These are phyloP conservation scores for Pseudotriccus pelzelni DNA, from an alignment of 2,797 vertebrate genomes.

Conservation along the genomic window DNA sequence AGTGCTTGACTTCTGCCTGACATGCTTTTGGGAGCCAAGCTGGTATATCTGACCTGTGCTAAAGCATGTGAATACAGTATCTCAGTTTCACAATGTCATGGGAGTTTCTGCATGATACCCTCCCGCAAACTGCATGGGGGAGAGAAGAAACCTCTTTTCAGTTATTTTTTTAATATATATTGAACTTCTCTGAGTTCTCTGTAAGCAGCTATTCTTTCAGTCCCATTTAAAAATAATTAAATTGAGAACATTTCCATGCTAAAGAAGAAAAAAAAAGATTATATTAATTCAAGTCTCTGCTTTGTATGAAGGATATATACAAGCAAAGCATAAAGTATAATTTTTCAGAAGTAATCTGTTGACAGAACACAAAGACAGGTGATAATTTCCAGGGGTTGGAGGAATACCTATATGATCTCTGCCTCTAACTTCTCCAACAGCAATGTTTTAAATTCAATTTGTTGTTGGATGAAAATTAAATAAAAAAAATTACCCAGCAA, in stretches of 20 bases:
- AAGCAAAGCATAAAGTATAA: neutral
- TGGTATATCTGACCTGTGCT: neutral
- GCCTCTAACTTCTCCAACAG: conserved; percentile 7
- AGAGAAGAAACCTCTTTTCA: neutral
- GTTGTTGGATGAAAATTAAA: conserved; percentile 20
- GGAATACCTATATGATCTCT: neutral
- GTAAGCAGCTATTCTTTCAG: neutral
- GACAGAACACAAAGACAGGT: neutral
- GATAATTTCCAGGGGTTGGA: neutral
- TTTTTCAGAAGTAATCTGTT: conserved; percentile 14
- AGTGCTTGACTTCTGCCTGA: neutral
- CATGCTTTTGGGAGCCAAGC: neutral
- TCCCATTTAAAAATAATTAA: neutral
- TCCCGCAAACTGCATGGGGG: neutral
- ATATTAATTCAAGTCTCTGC: neutral
- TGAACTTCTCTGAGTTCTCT: neutral
- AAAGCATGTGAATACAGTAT: neutral
- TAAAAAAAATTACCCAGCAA: neutral
- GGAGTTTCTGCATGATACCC: neutral
- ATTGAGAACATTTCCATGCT: neutral
- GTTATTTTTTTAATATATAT: neutral
- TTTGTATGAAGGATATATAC: neutral
- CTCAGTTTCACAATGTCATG: neutral
- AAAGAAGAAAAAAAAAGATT: neutral
- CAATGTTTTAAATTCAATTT: neutral